Conservation (phyloP, 2,113 vertebrate species). For the Eira barbara region DNA sequence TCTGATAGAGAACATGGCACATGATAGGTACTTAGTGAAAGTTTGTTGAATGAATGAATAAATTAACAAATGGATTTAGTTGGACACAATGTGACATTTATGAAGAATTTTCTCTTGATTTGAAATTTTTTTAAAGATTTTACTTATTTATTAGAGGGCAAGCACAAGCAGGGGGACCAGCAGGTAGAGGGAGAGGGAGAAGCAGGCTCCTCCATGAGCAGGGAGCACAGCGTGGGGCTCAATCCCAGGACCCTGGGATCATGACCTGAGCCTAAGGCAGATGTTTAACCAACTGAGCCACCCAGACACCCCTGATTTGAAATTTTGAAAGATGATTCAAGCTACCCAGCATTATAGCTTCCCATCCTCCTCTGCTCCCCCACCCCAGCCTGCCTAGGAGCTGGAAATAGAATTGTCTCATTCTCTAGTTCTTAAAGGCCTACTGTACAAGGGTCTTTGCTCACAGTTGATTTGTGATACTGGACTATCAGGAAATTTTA, state of each 20-base stretch:
- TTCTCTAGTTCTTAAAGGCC: background rate
- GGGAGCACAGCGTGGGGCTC: too few relatives aligned
- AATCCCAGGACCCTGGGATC: too few relatives aligned
- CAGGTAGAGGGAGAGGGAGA: too few relatives aligned
- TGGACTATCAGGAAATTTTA: background rate
- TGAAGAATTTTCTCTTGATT: background rate
- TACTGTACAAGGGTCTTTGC: background rate
- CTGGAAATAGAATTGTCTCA: background rate
- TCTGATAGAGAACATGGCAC: background rate
- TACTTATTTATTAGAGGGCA: too few relatives aligned
- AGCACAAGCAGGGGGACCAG: too few relatives aligned
- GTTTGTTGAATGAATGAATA: background rate
- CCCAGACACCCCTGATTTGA: background rate
- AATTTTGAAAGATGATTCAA: background rate
- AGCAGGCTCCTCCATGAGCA: too few relatives aligned
- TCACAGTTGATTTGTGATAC: background rate
- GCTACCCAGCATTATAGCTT: background rate
- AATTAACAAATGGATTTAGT: background rate
- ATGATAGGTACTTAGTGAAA: background rate
- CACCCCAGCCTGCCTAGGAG: rapidly evolving
- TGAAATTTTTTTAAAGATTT: background rate
- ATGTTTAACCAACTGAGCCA: too few relatives aligned
- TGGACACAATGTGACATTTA: background rate
- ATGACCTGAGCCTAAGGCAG: too few relatives aligned
- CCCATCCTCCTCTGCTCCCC: too few relatives aligned